Evolutionary conservation across 1,140 invertebrate genomes (phyloP).

Genomic region (Dreissena rostriformis): DNA sequence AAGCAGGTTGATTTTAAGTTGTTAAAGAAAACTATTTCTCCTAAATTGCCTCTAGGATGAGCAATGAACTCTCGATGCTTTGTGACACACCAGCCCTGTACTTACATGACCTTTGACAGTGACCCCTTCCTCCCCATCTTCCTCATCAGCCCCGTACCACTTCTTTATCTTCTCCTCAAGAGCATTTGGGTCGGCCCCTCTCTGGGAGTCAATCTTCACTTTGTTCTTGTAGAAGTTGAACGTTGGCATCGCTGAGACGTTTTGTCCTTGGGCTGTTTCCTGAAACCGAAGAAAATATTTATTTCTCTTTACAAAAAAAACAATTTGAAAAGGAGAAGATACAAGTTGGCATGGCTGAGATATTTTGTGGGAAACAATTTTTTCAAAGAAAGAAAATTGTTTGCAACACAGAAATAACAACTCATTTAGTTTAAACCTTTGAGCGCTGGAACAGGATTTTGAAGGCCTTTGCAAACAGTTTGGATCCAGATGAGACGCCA

Average conservation of each 20-base stretch:
- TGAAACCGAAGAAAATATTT: slow-evolving; percentile 49
- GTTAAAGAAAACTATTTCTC: no score
- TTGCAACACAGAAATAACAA: no score
- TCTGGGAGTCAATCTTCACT: slow-evolving; percentile 71
- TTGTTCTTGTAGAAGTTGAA: slow-evolving; percentile 97
- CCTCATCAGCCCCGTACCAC: slow-evolving; percentile 87
- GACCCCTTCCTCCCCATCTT: slow-evolving; percentile 75
- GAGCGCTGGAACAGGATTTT: no score
- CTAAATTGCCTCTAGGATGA: no score
- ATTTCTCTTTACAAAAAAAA: not conserved
- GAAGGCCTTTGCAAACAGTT: no score
- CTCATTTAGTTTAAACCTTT: no score
- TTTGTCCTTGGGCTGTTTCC: slow-evolving; percentile 92
- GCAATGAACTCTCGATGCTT: no score
- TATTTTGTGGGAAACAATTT: no score
- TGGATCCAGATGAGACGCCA: no score
- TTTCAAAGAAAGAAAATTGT: no score
- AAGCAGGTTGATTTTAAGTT: no score
- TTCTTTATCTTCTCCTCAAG: slow-evolving; percentile 95
- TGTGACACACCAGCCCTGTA: slow-evolving; percentile 14
- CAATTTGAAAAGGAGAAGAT: not conserved
- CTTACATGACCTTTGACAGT: slow-evolving; percentile 88
- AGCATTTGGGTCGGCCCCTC: slow-evolving; percentile 87
- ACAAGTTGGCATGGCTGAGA: no score
- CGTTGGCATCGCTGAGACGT: slow-evolving; percentile 98